Evolutionary conservation across 1,140 invertebrate genomes (phyloP).

Genomic region (Drosophila tristis): DNA sequence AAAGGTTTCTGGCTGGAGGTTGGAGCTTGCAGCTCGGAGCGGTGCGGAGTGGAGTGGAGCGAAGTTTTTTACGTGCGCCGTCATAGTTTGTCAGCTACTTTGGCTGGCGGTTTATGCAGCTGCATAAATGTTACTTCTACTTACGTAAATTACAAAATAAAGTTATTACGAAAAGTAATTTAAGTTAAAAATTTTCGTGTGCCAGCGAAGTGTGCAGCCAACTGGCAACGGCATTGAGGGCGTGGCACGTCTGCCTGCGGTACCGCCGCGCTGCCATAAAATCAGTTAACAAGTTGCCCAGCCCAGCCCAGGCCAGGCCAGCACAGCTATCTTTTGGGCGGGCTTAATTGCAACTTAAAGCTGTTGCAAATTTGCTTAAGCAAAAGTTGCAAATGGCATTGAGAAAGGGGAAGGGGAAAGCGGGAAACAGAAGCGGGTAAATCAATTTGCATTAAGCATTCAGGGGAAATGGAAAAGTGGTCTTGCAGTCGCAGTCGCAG

Average conservation of each 20-base stretch:
- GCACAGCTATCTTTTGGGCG: constrained; percentile 3
- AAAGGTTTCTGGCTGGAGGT: constrained; percentile 61
- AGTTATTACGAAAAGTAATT: constrained; percentile 82
- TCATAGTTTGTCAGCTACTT: constrained; percentile 82
- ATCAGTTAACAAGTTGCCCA: constrained; percentile 73
- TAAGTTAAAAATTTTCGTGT: constrained; percentile 81
- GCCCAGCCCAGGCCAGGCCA: constrained; percentile 4
- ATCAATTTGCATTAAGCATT: constrained; percentile 71
- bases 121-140: constrained; percentile 83
- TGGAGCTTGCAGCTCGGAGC: not conserved
- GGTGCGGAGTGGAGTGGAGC: not conserved
- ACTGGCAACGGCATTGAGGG: constrained; percentile 60
- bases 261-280: constrained; percentile 48
- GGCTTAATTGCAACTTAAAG: constrained; percentile 68
- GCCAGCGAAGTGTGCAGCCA: constrained; percentile 75
- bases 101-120: constrained; percentile 73
- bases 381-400: constrained; percentile 27
- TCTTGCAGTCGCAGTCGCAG: too few relatives aligned
- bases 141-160: constrained; percentile 83
- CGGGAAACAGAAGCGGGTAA: constrained; percentile 33
- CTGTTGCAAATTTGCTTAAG: constrained; percentile 53
- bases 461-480: constrained; percentile 39
- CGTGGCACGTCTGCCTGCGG: constrained; percentile 42
- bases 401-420: constrained; percentile 3
- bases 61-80: constrained; percentile 77